A percentile compares a stretch with the other conserved stretches of the same genome.
Evolutionary conservation across 2,797 vertebrate species (phyloP).

Genomic region (Scomberomorus guttatus): DNA sequence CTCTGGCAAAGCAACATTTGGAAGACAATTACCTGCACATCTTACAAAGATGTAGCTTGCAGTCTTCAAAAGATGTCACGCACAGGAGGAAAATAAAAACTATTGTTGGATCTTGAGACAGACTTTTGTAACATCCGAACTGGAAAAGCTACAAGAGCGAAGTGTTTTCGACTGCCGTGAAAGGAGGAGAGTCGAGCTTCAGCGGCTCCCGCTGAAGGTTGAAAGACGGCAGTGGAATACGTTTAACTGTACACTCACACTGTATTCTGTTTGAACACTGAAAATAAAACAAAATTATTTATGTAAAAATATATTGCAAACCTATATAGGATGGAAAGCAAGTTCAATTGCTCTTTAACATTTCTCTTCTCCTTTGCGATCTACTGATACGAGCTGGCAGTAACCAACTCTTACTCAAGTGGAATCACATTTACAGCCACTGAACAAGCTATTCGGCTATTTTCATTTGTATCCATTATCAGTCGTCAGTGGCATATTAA

Average conservation of each 20-base stretch:
- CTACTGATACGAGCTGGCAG: constrained; percentile 83
- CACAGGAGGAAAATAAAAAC: constrained; percentile 34
- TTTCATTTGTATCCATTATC: constrained; percentile 37
- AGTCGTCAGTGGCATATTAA: constrained; percentile 44
- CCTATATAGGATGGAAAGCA: constrained; percentile 56
- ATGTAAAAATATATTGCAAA: constrained; percentile 86
- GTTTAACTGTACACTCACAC: constrained; percentile 89
- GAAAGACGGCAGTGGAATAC: constrained; percentile 67
- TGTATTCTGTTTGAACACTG: constrained; percentile 92
- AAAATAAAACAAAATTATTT: constrained; percentile 89
- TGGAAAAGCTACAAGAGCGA: constrained; percentile 59
- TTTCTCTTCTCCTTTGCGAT: constrained; percentile 66
- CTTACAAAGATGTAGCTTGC: constrained; percentile 31
- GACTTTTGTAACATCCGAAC: constrained; percentile 36
- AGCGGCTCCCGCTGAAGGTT: constrained; percentile 25
- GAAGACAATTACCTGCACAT: constrained; percentile 13
- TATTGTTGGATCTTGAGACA: constrained; percentile 31
- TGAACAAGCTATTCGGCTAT: constrained; percentile 11
- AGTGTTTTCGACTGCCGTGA: constrained; percentile 46
- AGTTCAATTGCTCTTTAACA: constrained; percentile 80
- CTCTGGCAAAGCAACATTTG: constrained; percentile 31
- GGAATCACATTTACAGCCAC: constrained; percentile 49
- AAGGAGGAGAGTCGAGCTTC: not conserved
- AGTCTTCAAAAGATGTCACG: constrained; percentile 19
- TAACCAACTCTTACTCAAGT: constrained; percentile 11